Evolutionary conservation across 2,888 invertebrate genomes (phyloP), one percentile per base, ranked within the genome.

Genomic region (Lathronympha strigana): DNA sequence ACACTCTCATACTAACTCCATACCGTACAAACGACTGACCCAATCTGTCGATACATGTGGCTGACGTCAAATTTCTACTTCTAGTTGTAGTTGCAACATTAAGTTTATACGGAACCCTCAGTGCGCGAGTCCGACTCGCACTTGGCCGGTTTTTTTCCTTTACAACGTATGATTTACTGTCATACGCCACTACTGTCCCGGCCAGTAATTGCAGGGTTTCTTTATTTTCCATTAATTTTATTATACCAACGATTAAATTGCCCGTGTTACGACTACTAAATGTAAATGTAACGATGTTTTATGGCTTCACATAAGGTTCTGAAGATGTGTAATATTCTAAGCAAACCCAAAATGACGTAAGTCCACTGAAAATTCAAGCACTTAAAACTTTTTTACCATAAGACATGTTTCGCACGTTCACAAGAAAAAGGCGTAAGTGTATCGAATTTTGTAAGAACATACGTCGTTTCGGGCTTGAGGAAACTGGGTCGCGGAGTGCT

Each of bases 221-320:
- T 51, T 58, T 64, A 58, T 64, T 64, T 64, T 58, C 63, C 63
- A 64, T 64, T 64, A 64, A 64, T 58, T 64, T 64, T 64, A 64
- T 58, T 64, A 51, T 45, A 43, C 63, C 50, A 51, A 51, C 58
- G 63, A 64, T 64, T 64, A 64, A 64, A 64, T 64, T 58, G 51
- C 45, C 63, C 63, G 58, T 58, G 58, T 64, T 49, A 64, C 63
- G 63, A 64, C 63, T 36, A 36, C 63, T 23, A 51, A 58, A 64
- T 64, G 63, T 64, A 64, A 64, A 64, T 64, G 58, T 64, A 58
- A 64, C 63, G 36, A 64, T 64, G 58, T 51, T 64, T 64, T 64
- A 64, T 58, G 33, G 23, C 57, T 1, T n/a, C 63, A 64, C 57
- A 64, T 64, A 58, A 58, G 58, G 58, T 58, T 64, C 25, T 43